Conservation (phyloP, 2,888 invertebrate genomes). For the Drosophila eohydei region DNA sequence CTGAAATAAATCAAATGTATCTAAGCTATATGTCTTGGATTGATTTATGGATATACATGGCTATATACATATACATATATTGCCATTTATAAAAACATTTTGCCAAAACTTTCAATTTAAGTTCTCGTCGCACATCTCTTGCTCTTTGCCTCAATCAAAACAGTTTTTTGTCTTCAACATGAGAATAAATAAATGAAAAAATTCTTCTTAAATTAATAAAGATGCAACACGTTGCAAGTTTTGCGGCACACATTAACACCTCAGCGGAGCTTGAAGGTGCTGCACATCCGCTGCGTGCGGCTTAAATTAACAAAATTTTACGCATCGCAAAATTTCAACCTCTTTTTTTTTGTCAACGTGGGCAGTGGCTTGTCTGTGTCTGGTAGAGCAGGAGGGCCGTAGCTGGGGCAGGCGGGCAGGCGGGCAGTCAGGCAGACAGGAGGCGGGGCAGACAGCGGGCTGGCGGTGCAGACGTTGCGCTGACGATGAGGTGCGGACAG, state of each 20-base stretch:
- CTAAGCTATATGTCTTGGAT: neutral
- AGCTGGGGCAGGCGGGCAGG: slow-evolving; percentile 4
- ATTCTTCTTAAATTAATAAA: slow-evolving; percentile 47
- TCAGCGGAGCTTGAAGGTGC: slow-evolving; percentile 23
- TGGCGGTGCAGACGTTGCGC: slow-evolving; percentile 12
- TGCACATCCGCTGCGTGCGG: slow-evolving; percentile 34
- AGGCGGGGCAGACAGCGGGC: slow-evolving; percentile 11
- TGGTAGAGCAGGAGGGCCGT: neutral
- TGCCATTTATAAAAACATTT: neutral
- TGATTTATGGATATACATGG: neutral
- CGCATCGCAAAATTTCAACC: slow-evolving; percentile 71
- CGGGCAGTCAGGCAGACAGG: slow-evolving; percentile 11
- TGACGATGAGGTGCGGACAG: slow-evolving; percentile 60
- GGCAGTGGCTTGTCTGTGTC: slow-evolving; percentile 53
- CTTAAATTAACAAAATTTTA: slow-evolving; percentile 77
- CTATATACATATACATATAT: neutral
- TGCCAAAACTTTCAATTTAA: slow-evolving; percentile 3
- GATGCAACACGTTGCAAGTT: slow-evolving; percentile 47
- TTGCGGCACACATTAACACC: slow-evolving; percentile 68
- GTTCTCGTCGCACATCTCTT: neutral
- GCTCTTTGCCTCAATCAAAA: slow-evolving; percentile 2
- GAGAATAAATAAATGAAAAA: neutral
- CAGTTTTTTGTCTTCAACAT: slow-evolving; percentile 18
- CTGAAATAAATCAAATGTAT: neutral
- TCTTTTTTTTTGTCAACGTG: slow-evolving; percentile 68